A percentile compares a stretch with the other conserved stretches of the same genome.
Conservation (phyloP, 2,888 invertebrate species). For the Cataglyphis altisquamis region DNA sequence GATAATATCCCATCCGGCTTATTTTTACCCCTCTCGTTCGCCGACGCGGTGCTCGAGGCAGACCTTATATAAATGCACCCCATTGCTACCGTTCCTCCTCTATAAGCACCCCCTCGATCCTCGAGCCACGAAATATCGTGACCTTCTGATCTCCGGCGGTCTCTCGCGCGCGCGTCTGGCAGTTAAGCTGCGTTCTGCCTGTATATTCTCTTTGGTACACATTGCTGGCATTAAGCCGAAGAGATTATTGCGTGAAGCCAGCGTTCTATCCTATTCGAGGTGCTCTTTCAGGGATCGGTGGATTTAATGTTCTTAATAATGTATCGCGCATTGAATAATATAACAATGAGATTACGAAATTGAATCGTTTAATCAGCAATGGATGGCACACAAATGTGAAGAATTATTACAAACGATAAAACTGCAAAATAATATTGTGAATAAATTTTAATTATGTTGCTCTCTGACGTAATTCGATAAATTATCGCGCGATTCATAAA, state of each 20-base stretch:
- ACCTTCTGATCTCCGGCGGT: constrained; percentile 61
- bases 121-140: constrained; percentile 54
- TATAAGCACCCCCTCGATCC: constrained; percentile 58
- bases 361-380: constrained; percentile 21
- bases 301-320: constrained; percentile 49
- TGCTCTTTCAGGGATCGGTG: not conserved
- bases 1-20: constrained; percentile 76
- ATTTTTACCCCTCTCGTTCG: constrained; percentile 69
- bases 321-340: constrained; percentile 19
- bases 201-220: constrained; percentile 45
- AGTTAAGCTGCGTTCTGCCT: constrained; percentile 51
- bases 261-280: constrained; percentile 28
- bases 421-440: not conserved
- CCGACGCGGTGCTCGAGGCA: constrained; percentile 49
- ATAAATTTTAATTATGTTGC: not conserved
- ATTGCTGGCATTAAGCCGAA: constrained; percentile 53
- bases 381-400: not conserved
- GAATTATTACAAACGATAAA: constrained; percentile 8
- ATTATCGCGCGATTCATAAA: not conserved
- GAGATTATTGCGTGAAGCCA: constrained; percentile 63
- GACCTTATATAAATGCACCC: constrained; percentile 81
- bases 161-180: constrained; percentile 43
- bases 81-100: constrained; percentile 59
- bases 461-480: not conserved
- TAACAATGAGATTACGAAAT: constrained; percentile 27